Evolutionary conservation across 2,888 invertebrate species (phyloP).

Genomic region (Eupsilia transversa): DNA sequence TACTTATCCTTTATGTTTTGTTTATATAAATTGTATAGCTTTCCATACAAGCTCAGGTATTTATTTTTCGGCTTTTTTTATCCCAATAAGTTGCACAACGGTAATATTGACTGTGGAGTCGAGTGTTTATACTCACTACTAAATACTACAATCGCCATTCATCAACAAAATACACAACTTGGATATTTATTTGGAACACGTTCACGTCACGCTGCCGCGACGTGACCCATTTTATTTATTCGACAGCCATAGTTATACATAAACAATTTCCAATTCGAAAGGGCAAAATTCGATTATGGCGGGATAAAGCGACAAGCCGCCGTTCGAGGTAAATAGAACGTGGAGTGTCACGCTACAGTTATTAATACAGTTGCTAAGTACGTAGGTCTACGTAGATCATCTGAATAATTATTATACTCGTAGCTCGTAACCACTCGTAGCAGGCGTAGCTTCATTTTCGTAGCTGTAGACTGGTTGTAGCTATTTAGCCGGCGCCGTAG

Average conservation of each 20-base stretch:
- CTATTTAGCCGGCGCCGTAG: neutral
- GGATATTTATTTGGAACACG: slow-evolving; percentile 61
- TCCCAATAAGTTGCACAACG: neutral
- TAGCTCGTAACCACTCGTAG: slow-evolving; percentile 37
- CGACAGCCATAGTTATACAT: slow-evolving; percentile 62
- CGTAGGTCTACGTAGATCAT: neutral
- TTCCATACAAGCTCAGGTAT: neutral
- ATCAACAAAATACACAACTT: slow-evolving; percentile 47
- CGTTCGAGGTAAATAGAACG: slow-evolving; percentile 54
- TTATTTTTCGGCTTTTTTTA: neutral
- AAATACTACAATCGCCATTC: slow-evolving; percentile 41
- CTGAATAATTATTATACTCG: slow-evolving; percentile 17
- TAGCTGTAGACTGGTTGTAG: slow-evolving; percentile 10
- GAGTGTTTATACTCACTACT: slow-evolving; percentile 5
- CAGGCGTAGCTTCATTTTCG: slow-evolving; percentile 25
- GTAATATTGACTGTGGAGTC: neutral
- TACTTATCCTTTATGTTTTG: too few species aligned
- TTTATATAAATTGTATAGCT: neutral
- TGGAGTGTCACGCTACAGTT: slow-evolving; percentile 43
- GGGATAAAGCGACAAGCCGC: slow-evolving; percentile 69
- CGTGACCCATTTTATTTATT: slow-evolving; percentile 67
- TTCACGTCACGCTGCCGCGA: slow-evolving; percentile 50
- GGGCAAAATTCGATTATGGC: slow-evolving; percentile 74
- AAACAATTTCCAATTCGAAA: slow-evolving; percentile 75
- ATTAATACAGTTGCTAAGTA: slow-evolving; percentile 45